Base-by-base conservation (phyloP, 2,797 vertebrate species). In the Poecile montanus region DNA sequence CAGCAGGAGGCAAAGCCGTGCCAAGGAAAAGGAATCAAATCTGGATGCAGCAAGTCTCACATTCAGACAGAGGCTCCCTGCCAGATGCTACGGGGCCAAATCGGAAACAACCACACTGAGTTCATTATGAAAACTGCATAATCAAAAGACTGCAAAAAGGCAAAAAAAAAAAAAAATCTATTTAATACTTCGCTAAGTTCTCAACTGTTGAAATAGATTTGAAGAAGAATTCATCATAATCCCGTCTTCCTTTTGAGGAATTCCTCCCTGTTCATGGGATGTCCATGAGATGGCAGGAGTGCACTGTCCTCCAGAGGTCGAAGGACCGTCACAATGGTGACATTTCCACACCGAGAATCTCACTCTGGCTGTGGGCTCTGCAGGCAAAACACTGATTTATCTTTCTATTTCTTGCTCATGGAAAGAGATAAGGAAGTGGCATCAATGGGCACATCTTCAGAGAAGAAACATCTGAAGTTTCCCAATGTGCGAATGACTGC, bases 21-120 rank as follows among this genome's bases (percentile, higher is more conserved):
- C 97, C 97, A 98, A 98, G 95, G 97, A 87, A 85, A 93, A 97
- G 97, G 97, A 97, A 91, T 97, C 97, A 96, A 96, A 96, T 97
- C 96, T 97, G 97, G 95, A 98, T 97, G 97, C 97, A 73, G 89
- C 40, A 30, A 96, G 95, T 38, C 95, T 97, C 91, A 3, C 89
- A 68, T 96, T 97, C 96, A 96, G 93, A 85, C 86, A 1, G 45
- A 70, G 96, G 97, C 95, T 53, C 78, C 19, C 40, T 88, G 97
- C 98, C 98, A 98, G 97, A 96, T 67, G 87, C 96, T 94, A 74
- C 92, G 2, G 94, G 93, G 97, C 97, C 97, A 98, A 96, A 96
- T 97, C 96, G 97, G 97, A 98, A 98, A 98, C 96, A 91, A 96
- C 96, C 96, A 97, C 97, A 80, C 92, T 97, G 97, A 97, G 96